Percentiles rank a stretch among this genome's conserved stretches.
phyloP scores from a whole-genome alignment of 2,888 invertebrate genomes.

The Platycheirus rosarum region DNA sequence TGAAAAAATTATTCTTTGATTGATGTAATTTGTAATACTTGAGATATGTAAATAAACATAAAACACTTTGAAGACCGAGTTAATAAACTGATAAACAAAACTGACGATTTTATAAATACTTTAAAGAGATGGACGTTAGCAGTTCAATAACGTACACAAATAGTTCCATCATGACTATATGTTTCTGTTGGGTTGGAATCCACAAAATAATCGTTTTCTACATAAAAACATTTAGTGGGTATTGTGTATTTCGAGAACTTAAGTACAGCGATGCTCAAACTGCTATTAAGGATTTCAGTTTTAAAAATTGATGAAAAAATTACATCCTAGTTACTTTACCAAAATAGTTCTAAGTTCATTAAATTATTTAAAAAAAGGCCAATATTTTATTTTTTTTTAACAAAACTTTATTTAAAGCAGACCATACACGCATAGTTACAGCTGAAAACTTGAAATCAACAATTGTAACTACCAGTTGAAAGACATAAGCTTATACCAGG shows the following conservation, averaged over 20 bases:
- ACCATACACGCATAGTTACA: too few species aligned
- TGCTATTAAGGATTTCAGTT: neutral
- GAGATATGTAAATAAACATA: conserved; percentile 26
- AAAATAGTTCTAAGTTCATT: too few species aligned
- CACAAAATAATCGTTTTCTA: conserved; percentile 1
- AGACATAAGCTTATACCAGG: too few species aligned
- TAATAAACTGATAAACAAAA: neutral
- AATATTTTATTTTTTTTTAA: too few species aligned
- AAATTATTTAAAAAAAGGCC: too few species aligned
- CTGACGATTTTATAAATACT: neutral
- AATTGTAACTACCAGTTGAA: too few species aligned
- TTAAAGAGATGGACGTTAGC: neutral
- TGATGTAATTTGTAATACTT: conserved; percentile 20
- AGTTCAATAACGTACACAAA: neutral
- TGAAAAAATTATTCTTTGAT: neutral
- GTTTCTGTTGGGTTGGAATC: neutral
- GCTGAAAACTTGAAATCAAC: too few species aligned
- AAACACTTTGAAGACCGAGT: neutral
- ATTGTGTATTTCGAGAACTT: neutral
- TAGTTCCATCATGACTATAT: neutral
- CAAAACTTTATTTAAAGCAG: too few species aligned
- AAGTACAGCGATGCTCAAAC: conserved; percentile 25
- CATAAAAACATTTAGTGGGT: neutral
- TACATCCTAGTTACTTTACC: too few species aligned
- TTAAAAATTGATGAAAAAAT: too few species aligned